Evolutionary conservation across 2,113 vertebrate species (phyloP).

Genomic region (Phycodurus eques): DNA sequence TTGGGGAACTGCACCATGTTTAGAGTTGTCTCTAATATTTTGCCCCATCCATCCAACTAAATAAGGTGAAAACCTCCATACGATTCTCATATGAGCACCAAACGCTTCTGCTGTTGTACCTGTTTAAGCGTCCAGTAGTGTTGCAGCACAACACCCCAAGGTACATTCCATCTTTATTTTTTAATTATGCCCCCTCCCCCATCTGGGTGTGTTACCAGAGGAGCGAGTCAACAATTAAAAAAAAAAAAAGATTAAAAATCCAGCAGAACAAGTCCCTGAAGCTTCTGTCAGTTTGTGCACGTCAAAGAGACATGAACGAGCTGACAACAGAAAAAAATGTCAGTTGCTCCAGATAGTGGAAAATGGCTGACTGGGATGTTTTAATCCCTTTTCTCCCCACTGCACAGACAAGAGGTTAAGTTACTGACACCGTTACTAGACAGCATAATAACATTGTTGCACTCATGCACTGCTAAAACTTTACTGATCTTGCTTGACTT

Average conservation of each 20-base stretch:
- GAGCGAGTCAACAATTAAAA: constrained; percentile 15
- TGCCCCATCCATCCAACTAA: background rate
- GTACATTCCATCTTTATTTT: constrained; percentile 1
- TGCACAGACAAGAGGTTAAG: constrained; percentile 13
- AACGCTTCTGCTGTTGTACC: background rate
- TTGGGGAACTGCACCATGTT: background rate
- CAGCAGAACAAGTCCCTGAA: constrained; percentile 10
- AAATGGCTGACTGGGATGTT: constrained; percentile 28
- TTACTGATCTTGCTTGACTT: too few species aligned
- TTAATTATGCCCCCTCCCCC: background rate
- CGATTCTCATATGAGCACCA: background rate
- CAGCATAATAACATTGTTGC: background rate
- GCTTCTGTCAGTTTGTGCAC: constrained; percentile 20
- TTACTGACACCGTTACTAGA: constrained; percentile 11
- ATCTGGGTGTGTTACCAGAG: background rate
- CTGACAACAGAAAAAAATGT: constrained; percentile 29
- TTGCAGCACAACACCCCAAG: background rate
- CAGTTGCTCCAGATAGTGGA: constrained; percentile 20
- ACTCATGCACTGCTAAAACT: background rate
- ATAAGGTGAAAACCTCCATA: background rate
- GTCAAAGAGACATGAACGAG: constrained; percentile 25
- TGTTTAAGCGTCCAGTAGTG: background rate
- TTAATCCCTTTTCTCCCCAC: background rate
- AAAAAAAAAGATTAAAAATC: constrained; percentile 17
- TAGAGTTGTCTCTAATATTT: background rate